A percentile compares a stretch with the other conserved stretches of the same genome.
These are phyloP conservation scores for Gymnocephalus cernua DNA, from an alignment of 2,113 vertebrate genomes.

Conservation along the genomic window DNA sequence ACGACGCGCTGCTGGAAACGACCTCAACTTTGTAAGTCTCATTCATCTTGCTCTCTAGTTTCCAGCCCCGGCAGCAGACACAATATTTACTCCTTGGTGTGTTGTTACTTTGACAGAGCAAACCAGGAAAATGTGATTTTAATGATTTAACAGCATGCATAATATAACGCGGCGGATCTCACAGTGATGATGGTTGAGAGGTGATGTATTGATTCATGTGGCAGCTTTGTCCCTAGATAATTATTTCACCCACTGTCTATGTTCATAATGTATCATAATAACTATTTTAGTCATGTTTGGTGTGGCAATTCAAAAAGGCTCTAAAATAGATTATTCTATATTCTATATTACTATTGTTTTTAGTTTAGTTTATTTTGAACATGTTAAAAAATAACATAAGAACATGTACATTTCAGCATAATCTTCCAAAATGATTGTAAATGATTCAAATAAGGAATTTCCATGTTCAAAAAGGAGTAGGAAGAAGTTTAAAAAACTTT, in stretches of 20 bases:
- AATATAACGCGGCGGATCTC: conserved; percentile 6
- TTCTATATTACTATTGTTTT: too few relatives aligned
- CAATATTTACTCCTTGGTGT: conserved; percentile 37
- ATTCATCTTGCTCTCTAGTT: conserved; percentile 43
- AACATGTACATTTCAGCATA: too few relatives aligned
- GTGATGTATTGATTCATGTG: conserved; percentile 2
- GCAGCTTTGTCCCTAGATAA: conserved; percentile 11
- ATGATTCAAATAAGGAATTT: too few relatives aligned
- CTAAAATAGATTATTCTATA: conserved; percentile 5
- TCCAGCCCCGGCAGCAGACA: background rate
- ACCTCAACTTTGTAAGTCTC: conserved; percentile 7
- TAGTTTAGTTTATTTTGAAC: too few relatives aligned
- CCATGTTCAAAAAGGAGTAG: too few relatives aligned
- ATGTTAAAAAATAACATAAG: too few relatives aligned
- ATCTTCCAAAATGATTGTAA: too few relatives aligned
- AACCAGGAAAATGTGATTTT: conserved; percentile 53
- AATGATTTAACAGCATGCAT: conserved; percentile 47
- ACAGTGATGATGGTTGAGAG: conserved; percentile 8
- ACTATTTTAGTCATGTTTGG: background rate
- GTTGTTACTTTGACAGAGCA: conserved; percentile 28
- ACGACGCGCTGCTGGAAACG: conserved; percentile 33
- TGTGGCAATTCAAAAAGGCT: background rate
- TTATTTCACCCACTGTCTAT: background rate
- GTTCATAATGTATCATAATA: background rate
- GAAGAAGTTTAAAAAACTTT: too few relatives aligned